Evolutionary conservation across 2,888 invertebrate species (phyloP), one percentile per base, ranked within the genome.

Genomic region (Nebria salina): DNA sequence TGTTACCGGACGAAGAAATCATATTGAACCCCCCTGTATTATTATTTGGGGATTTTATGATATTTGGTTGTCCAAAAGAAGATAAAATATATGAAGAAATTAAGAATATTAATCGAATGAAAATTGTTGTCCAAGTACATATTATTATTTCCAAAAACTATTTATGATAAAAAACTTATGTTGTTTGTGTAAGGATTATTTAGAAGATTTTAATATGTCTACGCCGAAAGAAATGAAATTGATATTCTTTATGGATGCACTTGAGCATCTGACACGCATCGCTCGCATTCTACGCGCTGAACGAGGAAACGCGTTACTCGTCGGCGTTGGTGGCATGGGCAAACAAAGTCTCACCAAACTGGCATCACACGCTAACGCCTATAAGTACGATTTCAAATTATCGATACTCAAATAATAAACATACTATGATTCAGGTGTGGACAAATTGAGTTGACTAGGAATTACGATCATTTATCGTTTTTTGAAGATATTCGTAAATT

Each of bases 321-420:
- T 97, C 34, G 96, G 96, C 0, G 95, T 96, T 0, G 96, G 97
- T 5, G 97, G 98, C 66, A 94, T 96, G 89, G 98, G 98, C 82
- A 94, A 97, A 79, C 95, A 97, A 86, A 97, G 96, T 83, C 91
- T 97, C 65, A 96, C 97, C 0, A 93, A 93, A 74, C 90, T 98
- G 9, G 96, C 96, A 0, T 94, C 97, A 0, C 95, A 95, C 86
- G 91, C 96, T 82, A 96, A 97, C 85, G 94, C 94, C 82, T 97
- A 96, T 91, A 95, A 93, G 92, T 87, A 85, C 76, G 74, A 54
- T 66, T 8, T 65, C 1, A 64, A 65, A 7, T n/a, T 6, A 7
- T 43, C 9, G 5, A 11, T 34, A 70, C 54, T 7, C 54, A 54
- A 7, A 7, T 54, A 54, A 8, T 54, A 54, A 1, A 11, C 54